phyloP scores from a whole-genome alignment of 2,888 invertebrate species.

The Baccha elongata region DNA sequence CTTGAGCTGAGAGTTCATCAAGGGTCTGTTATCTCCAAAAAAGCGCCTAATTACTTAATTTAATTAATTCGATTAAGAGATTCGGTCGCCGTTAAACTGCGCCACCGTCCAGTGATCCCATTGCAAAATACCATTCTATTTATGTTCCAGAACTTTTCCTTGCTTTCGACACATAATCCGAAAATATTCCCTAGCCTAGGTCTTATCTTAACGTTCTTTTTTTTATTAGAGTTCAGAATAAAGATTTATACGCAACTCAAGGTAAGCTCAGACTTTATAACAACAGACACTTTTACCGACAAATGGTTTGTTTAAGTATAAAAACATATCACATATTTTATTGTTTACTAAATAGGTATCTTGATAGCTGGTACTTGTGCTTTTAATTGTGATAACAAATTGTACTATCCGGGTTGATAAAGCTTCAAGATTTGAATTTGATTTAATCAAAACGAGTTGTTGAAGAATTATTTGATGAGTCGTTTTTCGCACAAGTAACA shows the following conservation, averaged over 20 bases:
- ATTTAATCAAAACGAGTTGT: constrained; percentile 46
- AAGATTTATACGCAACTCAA: constrained; percentile 21
- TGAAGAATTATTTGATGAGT: constrained; percentile 12
- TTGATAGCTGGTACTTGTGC: constrained; percentile 18
- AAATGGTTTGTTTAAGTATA: background rate
- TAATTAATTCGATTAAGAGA: constrained; percentile 14
- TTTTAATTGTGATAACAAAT: constrained; percentile 49
- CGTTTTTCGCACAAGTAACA: constrained; percentile 20
- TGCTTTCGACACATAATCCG: background rate
- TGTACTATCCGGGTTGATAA: constrained; percentile 33
- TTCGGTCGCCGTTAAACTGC: background rate
- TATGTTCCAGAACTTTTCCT: background rate
- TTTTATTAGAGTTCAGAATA: constrained; percentile 21
- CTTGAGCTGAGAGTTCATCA: background rate
- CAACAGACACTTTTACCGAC: background rate
- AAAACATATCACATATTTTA: constrained; percentile 31
- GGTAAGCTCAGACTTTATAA: background rate
- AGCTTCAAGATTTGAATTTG: constrained; percentile 35
- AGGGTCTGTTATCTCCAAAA: constrained; percentile 14
- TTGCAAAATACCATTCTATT: background rate
- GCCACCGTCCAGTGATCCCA: background rate
- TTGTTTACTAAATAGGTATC: constrained; percentile 2
- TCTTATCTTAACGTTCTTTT: background rate
- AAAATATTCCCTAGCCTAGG: too few relatives aligned
- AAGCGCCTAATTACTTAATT: constrained; percentile 1